Evolutionary conservation across 2,888 invertebrate species (phyloP).

Genomic region (Laspeyria flexula): DNA sequence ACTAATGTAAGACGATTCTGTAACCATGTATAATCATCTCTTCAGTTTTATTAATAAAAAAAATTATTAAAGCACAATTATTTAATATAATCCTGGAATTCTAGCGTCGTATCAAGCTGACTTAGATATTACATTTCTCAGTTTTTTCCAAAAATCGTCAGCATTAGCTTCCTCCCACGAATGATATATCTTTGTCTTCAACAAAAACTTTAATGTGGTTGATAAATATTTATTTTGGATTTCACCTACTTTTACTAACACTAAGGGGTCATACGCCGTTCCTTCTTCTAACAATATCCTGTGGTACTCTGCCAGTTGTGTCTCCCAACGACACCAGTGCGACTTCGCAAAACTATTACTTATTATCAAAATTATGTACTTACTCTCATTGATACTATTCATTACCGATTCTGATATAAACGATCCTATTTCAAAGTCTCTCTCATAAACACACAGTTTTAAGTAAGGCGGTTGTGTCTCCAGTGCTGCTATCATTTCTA

Average conservation of each 20-base stretch:
- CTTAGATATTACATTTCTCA: slow-evolving; percentile 64
- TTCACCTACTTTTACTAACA: slow-evolving; percentile 87
- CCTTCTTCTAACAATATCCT: slow-evolving; percentile 87
- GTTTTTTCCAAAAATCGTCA: slow-evolving; percentile 75
- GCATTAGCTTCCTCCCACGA: slow-evolving; percentile 84
- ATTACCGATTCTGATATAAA: slow-evolving; percentile 89
- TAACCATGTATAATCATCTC: no score
- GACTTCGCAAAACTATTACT: slow-evolving; percentile 89
- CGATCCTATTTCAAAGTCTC: slow-evolving; percentile 88
- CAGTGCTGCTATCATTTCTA: slow-evolving; percentile 85
- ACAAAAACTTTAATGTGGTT: slow-evolving; percentile 86
- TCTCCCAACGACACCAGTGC: slow-evolving; percentile 91
- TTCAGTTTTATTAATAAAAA: no score
- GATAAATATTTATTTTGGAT: slow-evolving; percentile 84
- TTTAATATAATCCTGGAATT: no score
- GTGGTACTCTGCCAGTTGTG: slow-evolving; percentile 88
- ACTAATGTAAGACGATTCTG: no score
- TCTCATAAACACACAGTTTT: slow-evolving; percentile 89
- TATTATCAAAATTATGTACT: slow-evolving; percentile 88
- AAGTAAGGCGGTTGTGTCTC: slow-evolving; percentile 87
- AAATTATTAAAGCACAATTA: no score
- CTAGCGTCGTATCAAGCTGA: slow-evolving; percentile 4
- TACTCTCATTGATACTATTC: slow-evolving; percentile 87
- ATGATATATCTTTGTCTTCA: slow-evolving; percentile 88
- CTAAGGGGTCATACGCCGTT: slow-evolving; percentile 84